phyloP scores from a whole-genome alignment of 2,113 vertebrate species.

The Nibea coibor region DNA sequence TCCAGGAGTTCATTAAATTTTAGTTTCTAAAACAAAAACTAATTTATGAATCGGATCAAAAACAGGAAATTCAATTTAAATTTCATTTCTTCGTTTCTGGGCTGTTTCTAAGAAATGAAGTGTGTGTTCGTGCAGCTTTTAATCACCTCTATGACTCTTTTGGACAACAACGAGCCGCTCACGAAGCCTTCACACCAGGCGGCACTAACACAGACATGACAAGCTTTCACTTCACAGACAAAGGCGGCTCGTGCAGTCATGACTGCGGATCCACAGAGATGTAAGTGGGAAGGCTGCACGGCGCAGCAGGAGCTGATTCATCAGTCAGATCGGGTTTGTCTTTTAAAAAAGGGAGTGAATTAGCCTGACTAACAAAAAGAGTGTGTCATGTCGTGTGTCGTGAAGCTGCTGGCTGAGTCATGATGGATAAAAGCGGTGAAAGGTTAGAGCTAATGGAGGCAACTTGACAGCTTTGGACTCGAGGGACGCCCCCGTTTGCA shows the following conservation, averaged over 20 bases:
- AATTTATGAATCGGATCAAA: not conserved
- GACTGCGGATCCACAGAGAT: conserved; percentile 27
- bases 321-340: conserved; percentile 44
- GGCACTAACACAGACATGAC: conserved; percentile 13
- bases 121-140: not conserved
- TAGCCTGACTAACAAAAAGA: conserved; percentile 24
- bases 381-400: conserved; percentile 16
- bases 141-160: not conserved
- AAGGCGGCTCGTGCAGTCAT: conserved; percentile 23
- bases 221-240: conserved; percentile 10
- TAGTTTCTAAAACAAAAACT: not conserved
- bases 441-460: conserved; percentile 41
- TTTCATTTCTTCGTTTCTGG: not conserved
- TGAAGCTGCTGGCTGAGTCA: conserved; percentile 41
- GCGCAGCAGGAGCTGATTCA: conserved; percentile 38
- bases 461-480: conserved; percentile 50
- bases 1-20: too few species aligned
- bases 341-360: conserved; percentile 41
- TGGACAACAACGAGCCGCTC: not conserved
- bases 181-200: not conserved
- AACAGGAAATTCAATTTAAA: too few species aligned
- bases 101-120: not conserved
- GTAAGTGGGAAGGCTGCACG: not conserved
- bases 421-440: conserved; percentile 43
- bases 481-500: conserved; percentile 28